Evolutionary conservation across 2,888 invertebrate genomes (phyloP).

Genomic region (Halocaridina rubra): DNA sequence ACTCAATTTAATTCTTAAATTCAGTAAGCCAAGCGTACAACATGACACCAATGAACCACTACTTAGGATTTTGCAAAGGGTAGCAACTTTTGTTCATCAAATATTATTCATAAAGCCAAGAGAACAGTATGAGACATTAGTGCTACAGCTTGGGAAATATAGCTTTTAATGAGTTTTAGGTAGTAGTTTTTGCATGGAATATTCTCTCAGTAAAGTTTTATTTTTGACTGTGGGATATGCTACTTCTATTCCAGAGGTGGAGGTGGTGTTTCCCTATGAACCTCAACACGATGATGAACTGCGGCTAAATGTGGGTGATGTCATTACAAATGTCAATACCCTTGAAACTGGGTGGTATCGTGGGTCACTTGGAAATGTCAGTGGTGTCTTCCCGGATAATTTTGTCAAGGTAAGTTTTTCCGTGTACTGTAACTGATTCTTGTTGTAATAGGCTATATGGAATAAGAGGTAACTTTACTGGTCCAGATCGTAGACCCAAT

Average conservation of each 20-base stretch:
- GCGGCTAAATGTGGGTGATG: conserved; percentile 57
- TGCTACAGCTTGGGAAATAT: no score
- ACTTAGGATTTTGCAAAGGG: no score
- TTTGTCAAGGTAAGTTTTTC: conserved; percentile 78
- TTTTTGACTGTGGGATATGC: neutral
- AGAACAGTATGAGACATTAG: no score
- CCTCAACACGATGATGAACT: conserved; percentile 62
- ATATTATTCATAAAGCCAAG: no score
- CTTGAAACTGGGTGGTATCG: conserved; percentile 89
- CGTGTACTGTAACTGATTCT: no score
- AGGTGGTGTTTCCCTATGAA: conserved; percentile 62
- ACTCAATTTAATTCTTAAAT: no score
- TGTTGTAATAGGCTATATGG: neutral
- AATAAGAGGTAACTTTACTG: neutral
- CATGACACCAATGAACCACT: no score
- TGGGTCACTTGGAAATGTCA: conserved; percentile 82
- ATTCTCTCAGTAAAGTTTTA: neutral
- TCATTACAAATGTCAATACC: conserved; percentile 43
- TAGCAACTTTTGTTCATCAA: no score
- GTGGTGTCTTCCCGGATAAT: conserved; percentile 97
- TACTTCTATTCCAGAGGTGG: conserved; percentile 63
- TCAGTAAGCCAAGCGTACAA: no score
- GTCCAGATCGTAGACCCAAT: neutral
- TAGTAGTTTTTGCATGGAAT: neutral
- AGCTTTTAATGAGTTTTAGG: neutral